A percentile compares a stretch with the other conserved stretches of the same genome.
Conservation (phyloP, 2,113 vertebrate genomes). For the Myocastor coypus region DNA sequence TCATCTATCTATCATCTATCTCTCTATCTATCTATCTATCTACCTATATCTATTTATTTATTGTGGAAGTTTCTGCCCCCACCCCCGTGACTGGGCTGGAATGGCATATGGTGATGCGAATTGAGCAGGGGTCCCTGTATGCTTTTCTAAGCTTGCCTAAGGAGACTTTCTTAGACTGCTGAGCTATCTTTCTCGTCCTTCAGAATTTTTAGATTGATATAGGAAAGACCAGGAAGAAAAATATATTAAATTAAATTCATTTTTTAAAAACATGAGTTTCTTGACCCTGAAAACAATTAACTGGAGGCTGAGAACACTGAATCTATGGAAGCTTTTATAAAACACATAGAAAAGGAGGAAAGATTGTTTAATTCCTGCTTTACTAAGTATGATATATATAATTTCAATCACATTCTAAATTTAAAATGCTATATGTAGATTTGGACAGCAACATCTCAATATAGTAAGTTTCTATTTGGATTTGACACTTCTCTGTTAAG, state of each 20-base stretch:
- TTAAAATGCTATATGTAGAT: neutral
- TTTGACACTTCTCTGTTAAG: neutral
- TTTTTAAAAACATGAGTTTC: slow-evolving; percentile 4
- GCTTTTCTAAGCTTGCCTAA: too few relatives aligned
- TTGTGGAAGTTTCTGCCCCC: too few relatives aligned
- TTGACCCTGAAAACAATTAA: neutral
- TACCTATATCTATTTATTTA: too few relatives aligned
- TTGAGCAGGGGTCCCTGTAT: too few relatives aligned
- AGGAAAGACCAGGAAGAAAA: neutral
- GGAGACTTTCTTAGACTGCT: too few relatives aligned
- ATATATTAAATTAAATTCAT: neutral
- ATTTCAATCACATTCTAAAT: slow-evolving; percentile 1
- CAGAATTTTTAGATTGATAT: slow-evolving; percentile 16
- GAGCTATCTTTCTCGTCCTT: too few relatives aligned
- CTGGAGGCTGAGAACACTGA: neutral
- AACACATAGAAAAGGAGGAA: neutral
- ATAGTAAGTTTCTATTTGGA: neutral
- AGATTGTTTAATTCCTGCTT: neutral
- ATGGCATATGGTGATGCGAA: too few relatives aligned
- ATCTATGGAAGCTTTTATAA: slow-evolving; percentile 4
- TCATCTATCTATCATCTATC: too few relatives aligned
- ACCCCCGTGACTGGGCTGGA: too few relatives aligned
- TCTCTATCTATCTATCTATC: too few relatives aligned
- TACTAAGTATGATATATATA: neutral
- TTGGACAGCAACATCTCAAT: neutral